phyloP scores from a whole-genome alignment of 2,888 invertebrate species.

The Chesias legatella region DNA sequence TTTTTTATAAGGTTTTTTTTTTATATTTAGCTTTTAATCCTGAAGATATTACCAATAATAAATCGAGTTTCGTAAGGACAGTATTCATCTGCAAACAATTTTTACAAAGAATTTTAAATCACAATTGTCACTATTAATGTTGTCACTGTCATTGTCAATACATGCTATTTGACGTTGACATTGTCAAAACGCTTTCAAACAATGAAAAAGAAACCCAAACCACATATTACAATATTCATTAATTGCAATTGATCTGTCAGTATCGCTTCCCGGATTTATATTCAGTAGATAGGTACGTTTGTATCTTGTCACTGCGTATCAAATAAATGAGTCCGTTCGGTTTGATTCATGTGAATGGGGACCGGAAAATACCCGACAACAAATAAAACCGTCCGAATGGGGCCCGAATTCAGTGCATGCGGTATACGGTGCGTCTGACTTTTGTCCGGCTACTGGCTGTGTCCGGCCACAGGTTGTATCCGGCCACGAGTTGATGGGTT shows the following conservation, averaged over 20 bases:
- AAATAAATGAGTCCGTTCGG: slow-evolving; percentile 75
- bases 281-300: slow-evolving; percentile 41
- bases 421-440: background rate
- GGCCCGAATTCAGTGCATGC: slow-evolving; percentile 38
- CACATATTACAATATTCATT: slow-evolving; percentile 17
- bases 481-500: background rate
- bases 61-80: no score
- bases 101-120: no score
- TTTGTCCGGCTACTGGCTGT: slow-evolving; percentile 22
- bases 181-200: background rate
- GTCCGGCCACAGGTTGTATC: background rate
- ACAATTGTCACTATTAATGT: no score
- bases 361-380: slow-evolving; percentile 64
- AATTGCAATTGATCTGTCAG: slow-evolving; percentile 20
- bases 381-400: slow-evolving; percentile 64
- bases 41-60: no score
- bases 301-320: slow-evolving; percentile 62
- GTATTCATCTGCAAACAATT: no score
- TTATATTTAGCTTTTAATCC: no score
- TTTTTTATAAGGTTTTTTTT: no score
- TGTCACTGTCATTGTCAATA: no score
- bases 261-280: slow-evolving; percentile 37
- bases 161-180: background rate
- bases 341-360: slow-evolving; percentile 77
- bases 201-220: background rate